Evolutionary conservation across 2,888 invertebrate genomes (phyloP).

Genomic region (Lordiphosa fenestrarum): DNA sequence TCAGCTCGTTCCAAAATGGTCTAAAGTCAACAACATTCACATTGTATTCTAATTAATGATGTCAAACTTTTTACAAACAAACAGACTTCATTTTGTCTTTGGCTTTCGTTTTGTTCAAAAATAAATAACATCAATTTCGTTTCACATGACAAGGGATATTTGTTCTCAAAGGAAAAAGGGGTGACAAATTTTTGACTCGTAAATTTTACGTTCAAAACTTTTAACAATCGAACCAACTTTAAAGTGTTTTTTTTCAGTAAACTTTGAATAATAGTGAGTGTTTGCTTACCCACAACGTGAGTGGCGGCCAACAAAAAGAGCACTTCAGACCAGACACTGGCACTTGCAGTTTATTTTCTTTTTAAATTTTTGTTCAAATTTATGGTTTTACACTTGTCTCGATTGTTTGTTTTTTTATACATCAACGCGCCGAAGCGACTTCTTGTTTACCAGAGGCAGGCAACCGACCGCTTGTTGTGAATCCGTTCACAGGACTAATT

Average conservation of each 20-base stretch:
- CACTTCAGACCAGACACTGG: too few species aligned
- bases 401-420: neutral
- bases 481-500: slow-evolving; percentile 66
- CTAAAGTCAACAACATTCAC: too few species aligned
- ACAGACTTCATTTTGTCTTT: too few species aligned
- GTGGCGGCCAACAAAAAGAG: too few species aligned
- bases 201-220: neutral
- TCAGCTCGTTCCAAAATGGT: too few species aligned
- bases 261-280: neutral
- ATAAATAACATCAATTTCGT: too few species aligned
- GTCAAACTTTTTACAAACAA: too few species aligned
- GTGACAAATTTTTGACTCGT: neutral
- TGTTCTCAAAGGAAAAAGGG: neutral
- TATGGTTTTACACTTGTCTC: neutral
- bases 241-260: slow-evolving; percentile 3
- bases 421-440: neutral
- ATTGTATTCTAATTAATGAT: too few species aligned
- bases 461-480: slow-evolving; percentile 52
- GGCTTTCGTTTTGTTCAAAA: too few species aligned
- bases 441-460: slow-evolving; percentile 4
- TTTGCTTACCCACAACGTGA: neutral
- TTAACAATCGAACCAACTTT: slow-evolving; percentile 1
- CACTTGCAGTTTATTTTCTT: too few species aligned
- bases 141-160: too few species aligned
- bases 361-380: neutral